phyloP scores from a whole-genome alignment of 2,113 vertebrate species.

The Pachycephala philippinensis region DNA sequence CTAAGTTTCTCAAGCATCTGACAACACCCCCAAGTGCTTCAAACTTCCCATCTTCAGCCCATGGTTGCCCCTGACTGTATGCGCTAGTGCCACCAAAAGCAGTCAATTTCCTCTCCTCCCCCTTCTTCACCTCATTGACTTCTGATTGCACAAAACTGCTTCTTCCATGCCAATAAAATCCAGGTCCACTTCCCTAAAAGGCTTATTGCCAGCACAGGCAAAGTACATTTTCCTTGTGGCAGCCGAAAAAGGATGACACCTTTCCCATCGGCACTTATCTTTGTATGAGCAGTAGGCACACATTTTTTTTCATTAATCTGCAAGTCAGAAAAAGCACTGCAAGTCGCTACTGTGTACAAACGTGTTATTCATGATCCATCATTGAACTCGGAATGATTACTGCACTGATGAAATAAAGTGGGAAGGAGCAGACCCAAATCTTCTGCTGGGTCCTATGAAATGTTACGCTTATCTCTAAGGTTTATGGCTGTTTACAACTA shows the following conservation, averaged over 20 bases:
- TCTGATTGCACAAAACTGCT: background rate
- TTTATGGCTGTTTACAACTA: background rate
- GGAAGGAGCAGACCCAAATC: background rate
- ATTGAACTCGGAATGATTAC: background rate
- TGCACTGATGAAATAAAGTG: background rate
- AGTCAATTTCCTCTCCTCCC: background rate
- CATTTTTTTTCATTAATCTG: background rate
- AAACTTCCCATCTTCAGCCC: background rate
- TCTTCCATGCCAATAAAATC: background rate
- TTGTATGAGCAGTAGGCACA: background rate
- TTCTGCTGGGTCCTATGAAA: background rate
- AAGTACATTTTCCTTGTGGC: background rate
- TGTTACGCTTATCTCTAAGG: background rate
- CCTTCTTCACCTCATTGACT: background rate
- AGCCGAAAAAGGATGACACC: background rate
- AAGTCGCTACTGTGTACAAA: background rate
- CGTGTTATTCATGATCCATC: background rate
- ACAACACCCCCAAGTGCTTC: background rate
- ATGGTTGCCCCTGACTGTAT: fast-evolving
- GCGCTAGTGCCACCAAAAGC: background rate
- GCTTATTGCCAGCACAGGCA: background rate
- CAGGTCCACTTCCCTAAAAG: background rate
- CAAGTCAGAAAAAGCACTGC: background rate
- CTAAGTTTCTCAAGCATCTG: background rate
- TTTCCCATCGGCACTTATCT: background rate